Evolutionary conservation across 2,797 vertebrate genomes (phyloP).

Genomic region (Meriones psammophilus): DNA sequence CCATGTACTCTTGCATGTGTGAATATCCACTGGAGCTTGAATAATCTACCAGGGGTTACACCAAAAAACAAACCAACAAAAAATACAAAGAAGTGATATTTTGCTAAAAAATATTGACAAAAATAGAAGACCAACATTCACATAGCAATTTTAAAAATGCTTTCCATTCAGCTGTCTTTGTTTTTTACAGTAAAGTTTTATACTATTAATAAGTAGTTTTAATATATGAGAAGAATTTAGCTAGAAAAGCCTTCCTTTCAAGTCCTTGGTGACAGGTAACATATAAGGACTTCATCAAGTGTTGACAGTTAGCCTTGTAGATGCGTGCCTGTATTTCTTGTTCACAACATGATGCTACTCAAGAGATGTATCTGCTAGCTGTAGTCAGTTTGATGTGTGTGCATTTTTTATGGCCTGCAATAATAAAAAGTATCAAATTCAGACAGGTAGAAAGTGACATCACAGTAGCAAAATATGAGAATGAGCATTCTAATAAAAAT

Average conservation of each 20-base stretch:
- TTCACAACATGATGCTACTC: constrained; percentile 77
- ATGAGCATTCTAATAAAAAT: constrained; percentile 71
- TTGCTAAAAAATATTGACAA: neutral
- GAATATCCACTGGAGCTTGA: neutral
- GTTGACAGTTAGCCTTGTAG: constrained; percentile 76
- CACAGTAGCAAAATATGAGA: constrained; percentile 58
- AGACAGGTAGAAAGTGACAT: constrained; percentile 78
- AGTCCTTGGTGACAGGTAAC: constrained; percentile 50
- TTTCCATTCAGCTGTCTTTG: constrained; percentile 8
- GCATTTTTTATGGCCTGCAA: constrained; percentile 69
- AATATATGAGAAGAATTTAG: neutral
- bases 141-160: neutral
- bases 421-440: constrained; percentile 71
- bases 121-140: constrained; percentile 11
- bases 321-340: constrained; percentile 76
- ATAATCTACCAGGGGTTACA: neutral
- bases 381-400: constrained; percentile 82
- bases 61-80: neutral
- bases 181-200: neutral
- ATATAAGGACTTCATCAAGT: constrained; percentile 82
- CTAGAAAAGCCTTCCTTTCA: constrained; percentile 72
- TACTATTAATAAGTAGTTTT: neutral
- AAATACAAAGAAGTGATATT: neutral
- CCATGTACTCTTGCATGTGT: neutral
- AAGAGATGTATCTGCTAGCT: constrained; percentile 82